Evolutionary conservation across 2,888 invertebrate genomes (phyloP).

Genomic region (Dynastes maya): DNA sequence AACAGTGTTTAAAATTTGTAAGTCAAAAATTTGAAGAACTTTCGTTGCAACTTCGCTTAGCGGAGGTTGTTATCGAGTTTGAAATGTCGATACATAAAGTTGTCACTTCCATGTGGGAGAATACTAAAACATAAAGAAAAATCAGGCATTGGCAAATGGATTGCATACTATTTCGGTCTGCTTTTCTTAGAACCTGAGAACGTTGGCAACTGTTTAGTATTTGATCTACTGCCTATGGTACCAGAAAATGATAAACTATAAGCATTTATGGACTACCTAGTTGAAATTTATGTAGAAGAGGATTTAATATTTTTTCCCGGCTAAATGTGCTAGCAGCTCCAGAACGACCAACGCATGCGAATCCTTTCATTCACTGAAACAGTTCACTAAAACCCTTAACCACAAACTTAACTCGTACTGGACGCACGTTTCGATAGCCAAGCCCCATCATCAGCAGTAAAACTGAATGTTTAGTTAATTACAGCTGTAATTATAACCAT

Average conservation of each 20-base stretch:
- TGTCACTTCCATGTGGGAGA: neutral
- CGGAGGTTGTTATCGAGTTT: neutral
- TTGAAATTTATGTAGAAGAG: neutral
- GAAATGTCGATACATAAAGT: neutral
- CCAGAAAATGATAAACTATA: slow-evolving; percentile 8
- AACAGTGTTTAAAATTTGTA: slow-evolving; percentile 13
- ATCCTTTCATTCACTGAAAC: too few species aligned
- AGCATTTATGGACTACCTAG: neutral
- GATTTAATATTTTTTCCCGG: neutral
- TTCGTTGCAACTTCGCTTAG: neutral
- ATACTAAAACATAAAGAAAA: neutral
- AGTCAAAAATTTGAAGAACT: too few species aligned
- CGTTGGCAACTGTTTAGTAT: slow-evolving; percentile 14
- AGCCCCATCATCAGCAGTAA: too few species aligned
- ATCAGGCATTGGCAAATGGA: neutral
- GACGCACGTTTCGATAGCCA: too few species aligned
- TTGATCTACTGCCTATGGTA: neutral
- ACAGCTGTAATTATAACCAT: too few species aligned
- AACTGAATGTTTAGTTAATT: too few species aligned
- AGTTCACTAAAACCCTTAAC: too few species aligned
- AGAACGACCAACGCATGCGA: too few species aligned
- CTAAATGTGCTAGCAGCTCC: neutral
- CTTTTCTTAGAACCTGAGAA: neutral
- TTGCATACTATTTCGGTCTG: neutral
- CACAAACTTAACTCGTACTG: too few species aligned